A percentile compares a stretch with the other conserved stretches of the same genome.
Conservation (phyloP, 2,888 invertebrate species). For the Xestia rhomboidea region DNA sequence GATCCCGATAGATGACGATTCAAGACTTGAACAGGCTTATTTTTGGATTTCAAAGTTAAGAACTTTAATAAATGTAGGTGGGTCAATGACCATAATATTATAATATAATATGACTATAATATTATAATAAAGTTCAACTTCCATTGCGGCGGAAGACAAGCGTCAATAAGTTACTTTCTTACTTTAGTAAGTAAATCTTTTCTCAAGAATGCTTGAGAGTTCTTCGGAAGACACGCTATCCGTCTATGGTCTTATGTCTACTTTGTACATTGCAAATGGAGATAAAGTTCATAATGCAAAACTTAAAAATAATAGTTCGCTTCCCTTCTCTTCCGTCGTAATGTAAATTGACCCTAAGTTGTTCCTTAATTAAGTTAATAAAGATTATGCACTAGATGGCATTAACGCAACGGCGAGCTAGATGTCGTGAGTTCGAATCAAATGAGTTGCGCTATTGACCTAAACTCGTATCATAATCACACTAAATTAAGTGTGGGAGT, state of each 20-base stretch:
- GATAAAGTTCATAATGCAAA: constrained; percentile 38
- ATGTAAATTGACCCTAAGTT: constrained; percentile 42
- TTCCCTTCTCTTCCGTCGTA: constrained; percentile 41
- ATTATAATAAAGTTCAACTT: no score
- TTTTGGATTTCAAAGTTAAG: no score
- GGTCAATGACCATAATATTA: no score
- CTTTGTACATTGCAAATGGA: constrained; percentile 22
- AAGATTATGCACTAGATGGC: constrained; percentile 25
- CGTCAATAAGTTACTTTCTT: not conserved
- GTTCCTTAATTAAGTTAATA: constrained; percentile 53
- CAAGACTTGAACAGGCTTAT: no score
- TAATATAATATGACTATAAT: no score
- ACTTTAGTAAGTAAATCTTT: not conserved
- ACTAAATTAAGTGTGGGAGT: not conserved
- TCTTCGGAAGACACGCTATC: constrained; percentile 13
- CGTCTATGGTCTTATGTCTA: constrained; percentile 17
- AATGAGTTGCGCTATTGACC: constrained; percentile 32
- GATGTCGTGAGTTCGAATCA: constrained; percentile 21
- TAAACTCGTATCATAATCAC: constrained; percentile 8
- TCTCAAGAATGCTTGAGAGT: constrained; percentile 21
- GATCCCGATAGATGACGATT: no score
- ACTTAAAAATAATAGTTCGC: constrained; percentile 26
- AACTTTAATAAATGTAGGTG: no score
- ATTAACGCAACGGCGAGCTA: constrained; percentile 21
- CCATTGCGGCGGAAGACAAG: not conserved